These are phyloP conservation scores for Venustoraphidia nigricollis DNA, from an alignment of 2,888 invertebrate species.

Conservation along the genomic window DNA sequence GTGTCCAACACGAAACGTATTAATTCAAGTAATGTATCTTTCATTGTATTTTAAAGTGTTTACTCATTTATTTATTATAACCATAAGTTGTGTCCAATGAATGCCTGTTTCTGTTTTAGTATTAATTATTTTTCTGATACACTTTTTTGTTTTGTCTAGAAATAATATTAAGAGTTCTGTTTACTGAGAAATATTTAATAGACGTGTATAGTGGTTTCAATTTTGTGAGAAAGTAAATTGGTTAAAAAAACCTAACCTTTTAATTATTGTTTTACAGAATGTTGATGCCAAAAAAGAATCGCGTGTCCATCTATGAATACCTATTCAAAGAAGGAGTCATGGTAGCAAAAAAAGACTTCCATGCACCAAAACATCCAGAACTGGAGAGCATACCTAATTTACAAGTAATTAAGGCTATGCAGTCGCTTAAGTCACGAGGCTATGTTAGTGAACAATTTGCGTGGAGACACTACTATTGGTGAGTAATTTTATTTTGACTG, in stretches of 20 bases:
- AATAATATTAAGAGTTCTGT: constrained; percentile 6
- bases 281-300: constrained; percentile 99
- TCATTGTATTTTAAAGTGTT: too few species aligned
- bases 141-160: background rate
- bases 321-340: constrained; percentile 98
- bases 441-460: constrained; percentile 99
- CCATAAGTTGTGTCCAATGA: too few species aligned
- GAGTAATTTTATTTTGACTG: constrained; percentile 16
- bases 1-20: too few species aligned
- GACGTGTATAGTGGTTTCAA: background rate
- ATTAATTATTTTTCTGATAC: background rate
- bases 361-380: constrained; percentile 95
- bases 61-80: too few species aligned
- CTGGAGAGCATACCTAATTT: constrained; percentile 90
- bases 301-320: constrained; percentile 92
- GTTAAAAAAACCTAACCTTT: too few species aligned
- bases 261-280: constrained; percentile 49
- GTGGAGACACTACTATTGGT: constrained; percentile 99
- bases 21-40: too few species aligned
- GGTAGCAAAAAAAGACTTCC: constrained; percentile 98
- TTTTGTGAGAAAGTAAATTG: background rate
- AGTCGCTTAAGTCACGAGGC: constrained; percentile 91
- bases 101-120: too few species aligned
- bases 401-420: constrained; percentile 96
- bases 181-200: background rate